Evolutionary conservation across 1,140 invertebrate genomes (phyloP).

Genomic region (Zophobas morio): DNA sequence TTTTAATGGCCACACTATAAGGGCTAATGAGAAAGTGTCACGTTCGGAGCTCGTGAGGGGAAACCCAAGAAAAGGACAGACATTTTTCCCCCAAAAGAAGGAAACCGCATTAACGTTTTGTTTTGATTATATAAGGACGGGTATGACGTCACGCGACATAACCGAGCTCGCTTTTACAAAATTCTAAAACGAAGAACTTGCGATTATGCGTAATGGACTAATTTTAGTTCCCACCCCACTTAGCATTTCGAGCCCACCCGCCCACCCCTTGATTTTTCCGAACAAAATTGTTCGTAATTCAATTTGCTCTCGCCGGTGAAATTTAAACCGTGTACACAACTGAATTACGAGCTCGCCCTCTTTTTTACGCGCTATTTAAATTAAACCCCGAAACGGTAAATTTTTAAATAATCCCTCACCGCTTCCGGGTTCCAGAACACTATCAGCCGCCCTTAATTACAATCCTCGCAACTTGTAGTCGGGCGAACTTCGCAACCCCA

Average conservation of each 20-base stretch:
- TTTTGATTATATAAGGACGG: too few relatives aligned
- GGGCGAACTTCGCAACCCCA: background rate
- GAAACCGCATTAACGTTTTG: too few relatives aligned
- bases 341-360: background rate
- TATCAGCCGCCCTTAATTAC: background rate
- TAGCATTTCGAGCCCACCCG: too few relatives aligned
- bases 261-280: background rate
- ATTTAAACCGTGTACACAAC: background rate
- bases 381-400: background rate
- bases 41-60: background rate
- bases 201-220: too few relatives aligned
- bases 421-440: background rate
- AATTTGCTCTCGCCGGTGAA: background rate
- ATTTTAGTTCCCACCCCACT: too few relatives aligned
- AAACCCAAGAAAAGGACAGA: too few relatives aligned
- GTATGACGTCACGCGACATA: too few relatives aligned
- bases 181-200: too few relatives aligned
- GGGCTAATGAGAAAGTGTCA: background rate
- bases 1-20: constrained; percentile 1
- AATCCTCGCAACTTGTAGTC: background rate
- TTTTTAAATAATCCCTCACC: background rate
- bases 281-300: background rate
- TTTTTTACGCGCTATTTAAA: background rate
- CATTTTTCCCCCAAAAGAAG: too few relatives aligned
- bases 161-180: too few relatives aligned